Conservation (phyloP, 2,113 vertebrate genomes). For the Chaetodon auriga region DNA sequence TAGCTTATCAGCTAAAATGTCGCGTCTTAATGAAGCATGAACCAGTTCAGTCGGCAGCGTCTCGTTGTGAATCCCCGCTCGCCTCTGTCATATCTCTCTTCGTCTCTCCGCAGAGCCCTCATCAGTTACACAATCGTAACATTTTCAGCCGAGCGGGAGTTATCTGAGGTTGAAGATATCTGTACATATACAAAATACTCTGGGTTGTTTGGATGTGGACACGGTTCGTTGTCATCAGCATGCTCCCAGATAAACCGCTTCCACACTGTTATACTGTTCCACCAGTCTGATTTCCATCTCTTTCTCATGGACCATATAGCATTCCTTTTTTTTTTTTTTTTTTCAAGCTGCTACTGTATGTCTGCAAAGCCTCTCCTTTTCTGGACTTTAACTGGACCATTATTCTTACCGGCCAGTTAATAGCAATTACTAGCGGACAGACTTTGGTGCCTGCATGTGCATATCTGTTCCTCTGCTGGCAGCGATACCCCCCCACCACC, state of each 20-base stretch:
- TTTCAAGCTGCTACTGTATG: slow-evolving; percentile 18
- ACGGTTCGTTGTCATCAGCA: background rate
- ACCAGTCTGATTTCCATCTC: background rate
- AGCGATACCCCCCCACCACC: background rate
- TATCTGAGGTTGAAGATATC: background rate
- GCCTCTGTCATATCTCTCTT: background rate
- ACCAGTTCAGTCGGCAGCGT: background rate
- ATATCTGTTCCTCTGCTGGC: slow-evolving; percentile 32
- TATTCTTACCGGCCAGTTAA: slow-evolving; percentile 34
- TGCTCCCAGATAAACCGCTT: background rate
- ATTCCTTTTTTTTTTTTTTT: slow-evolving; percentile 34
- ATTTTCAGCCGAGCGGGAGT: background rate
- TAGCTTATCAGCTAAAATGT: background rate
- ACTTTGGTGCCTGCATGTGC: slow-evolving; percentile 64
- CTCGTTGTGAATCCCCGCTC: background rate
- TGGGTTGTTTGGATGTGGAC: background rate
- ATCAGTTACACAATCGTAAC: background rate
- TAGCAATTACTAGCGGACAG: slow-evolving; percentile 17
- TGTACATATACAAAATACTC: background rate
- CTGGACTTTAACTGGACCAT: slow-evolving; percentile 21
- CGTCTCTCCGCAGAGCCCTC: slow-evolving; percentile 4
- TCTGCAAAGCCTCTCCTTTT: slow-evolving; percentile 25
- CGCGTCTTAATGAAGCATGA: slow-evolving; percentile 13
- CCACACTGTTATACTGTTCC: background rate
- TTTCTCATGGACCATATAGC: slow-evolving; percentile 29